A percentile compares a stretch with the other conserved stretches of the same genome.
Evolutionary conservation across 2,113 vertebrate genomes (phyloP).

Genomic region (Alethe castanea): DNA sequence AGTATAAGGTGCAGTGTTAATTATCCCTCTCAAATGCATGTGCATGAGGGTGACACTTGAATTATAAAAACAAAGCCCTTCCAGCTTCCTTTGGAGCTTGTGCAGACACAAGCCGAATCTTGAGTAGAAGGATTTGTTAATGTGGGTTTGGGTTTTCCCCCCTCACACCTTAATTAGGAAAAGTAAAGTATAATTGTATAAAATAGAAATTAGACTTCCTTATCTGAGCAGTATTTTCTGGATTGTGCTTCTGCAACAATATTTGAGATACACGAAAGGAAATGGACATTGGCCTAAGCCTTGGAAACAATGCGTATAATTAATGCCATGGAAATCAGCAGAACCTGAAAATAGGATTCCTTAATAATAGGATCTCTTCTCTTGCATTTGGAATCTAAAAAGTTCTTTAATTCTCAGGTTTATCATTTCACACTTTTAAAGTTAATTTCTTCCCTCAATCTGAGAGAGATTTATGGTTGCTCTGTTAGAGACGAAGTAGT

Average conservation of each 20-base stretch:
- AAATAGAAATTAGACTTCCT: background rate
- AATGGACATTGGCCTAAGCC: background rate
- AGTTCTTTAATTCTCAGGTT: constrained; percentile 32
- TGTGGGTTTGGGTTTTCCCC: background rate
- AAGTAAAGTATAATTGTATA: background rate
- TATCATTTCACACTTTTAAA: constrained; percentile 14
- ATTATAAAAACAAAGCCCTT: background rate
- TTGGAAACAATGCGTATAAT: background rate
- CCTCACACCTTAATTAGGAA: background rate
- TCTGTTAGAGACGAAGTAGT: background rate
- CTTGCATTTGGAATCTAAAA: background rate
- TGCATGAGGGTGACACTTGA: background rate
- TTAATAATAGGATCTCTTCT: background rate
- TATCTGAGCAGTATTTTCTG: background rate
- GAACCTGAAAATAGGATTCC: background rate
- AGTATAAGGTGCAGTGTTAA: background rate
- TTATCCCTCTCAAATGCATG: background rate
- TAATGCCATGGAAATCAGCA: background rate
- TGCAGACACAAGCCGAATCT: background rate
- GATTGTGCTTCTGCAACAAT: background rate
- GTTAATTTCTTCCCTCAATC: constrained; percentile 19
- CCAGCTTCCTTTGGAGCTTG: background rate
- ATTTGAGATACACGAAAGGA: background rate
- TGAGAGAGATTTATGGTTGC: constrained; percentile 47
- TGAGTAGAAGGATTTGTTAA: background rate